These are phyloP conservation scores for Cistogaster globosa DNA, from an alignment of 2,888 invertebrate species.

Conservation along the genomic window DNA sequence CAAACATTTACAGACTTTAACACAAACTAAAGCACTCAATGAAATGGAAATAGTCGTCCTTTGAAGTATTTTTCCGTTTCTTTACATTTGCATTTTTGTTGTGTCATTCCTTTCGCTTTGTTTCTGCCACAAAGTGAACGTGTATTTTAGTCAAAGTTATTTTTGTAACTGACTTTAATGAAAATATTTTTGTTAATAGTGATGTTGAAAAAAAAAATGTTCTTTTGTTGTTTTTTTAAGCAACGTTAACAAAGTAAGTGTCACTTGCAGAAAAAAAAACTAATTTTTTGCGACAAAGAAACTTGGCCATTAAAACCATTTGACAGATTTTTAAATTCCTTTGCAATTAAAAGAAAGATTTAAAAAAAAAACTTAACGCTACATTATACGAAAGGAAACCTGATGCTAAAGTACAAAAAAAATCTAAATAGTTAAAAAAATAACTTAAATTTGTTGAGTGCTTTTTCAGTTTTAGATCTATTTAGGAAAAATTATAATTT, in stretches of 20 bases:
- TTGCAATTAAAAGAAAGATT: no score
- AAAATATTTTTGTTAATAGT: not conserved
- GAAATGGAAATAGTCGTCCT: conserved; percentile 22
- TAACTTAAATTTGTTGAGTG: no score
- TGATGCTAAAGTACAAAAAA: no score
- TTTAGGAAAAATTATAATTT: no score
- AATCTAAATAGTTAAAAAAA: no score
- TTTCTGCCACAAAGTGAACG: not conserved
- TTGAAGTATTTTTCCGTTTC: conserved; percentile 1
- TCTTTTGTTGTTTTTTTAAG: not conserved
- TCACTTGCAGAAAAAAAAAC: not conserved
- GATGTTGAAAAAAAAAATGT: not conserved
- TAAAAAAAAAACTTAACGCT: no score
- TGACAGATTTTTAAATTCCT: no score
- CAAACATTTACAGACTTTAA: not conserved
- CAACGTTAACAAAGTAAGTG: conserved; percentile 36
- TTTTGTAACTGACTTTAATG: not conserved
- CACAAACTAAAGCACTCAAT: not conserved
- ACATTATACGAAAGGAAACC: no score
- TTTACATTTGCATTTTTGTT: conserved; percentile 1
- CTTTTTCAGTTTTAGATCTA: no score
- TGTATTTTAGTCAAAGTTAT: conserved; percentile 1
- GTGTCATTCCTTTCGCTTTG: not conserved
- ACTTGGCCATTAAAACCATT: no score
- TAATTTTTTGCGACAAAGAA: no score